Base-by-base conservation (phyloP, 2,797 vertebrate genomes). In the Menidia menidia region DNA sequence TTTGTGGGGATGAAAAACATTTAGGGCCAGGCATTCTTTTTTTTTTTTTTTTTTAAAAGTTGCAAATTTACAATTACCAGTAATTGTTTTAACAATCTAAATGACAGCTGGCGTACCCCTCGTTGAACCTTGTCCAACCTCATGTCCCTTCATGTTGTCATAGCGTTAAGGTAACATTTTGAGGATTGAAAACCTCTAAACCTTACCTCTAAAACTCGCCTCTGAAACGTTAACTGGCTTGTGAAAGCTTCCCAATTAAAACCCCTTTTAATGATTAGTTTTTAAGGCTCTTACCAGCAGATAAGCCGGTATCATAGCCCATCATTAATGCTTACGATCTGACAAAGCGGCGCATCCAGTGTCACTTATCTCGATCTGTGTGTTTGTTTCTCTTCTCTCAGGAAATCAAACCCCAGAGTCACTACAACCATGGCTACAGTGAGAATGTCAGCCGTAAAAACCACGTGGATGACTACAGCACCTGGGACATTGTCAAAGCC, bases 401-500 rank as follows among this genome's bases (percentile, higher is more conserved):
- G 97, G 98, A 99, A 94, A 94, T 98, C 85, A 99, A 99, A 88
- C 94, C 97, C 81, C 97, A 98, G 89, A 96, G 95, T 88, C 97
- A 99, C 90, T 98, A 96, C 87, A 98, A 95, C 92, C 97, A 98
- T 69, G 97, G 97, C 87, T 99, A 98, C 89, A 97, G 91, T 52
- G 97, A 99, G 86, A 95, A 89, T 39, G 92, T 97, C 54, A 96
- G 95, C 76, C 96, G 97, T 56, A 99, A 99, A 81, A 96, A 95
- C 89, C 97, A 99, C 48, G 95, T 96, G 84, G 98, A 99, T 56
- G 98, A 99, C 93, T 99, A 99, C 68, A 98, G 97, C 92, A 98
- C 97, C 64, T 99, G 98, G 98, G 98, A 99, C 88, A 98, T 99
- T 35, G 97, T 99, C 88, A 99, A 99, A 95, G 97, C 98, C 76